Conservation (phyloP, 2,113 vertebrate genomes). For the Pelmatolapia mariae region DNA sequence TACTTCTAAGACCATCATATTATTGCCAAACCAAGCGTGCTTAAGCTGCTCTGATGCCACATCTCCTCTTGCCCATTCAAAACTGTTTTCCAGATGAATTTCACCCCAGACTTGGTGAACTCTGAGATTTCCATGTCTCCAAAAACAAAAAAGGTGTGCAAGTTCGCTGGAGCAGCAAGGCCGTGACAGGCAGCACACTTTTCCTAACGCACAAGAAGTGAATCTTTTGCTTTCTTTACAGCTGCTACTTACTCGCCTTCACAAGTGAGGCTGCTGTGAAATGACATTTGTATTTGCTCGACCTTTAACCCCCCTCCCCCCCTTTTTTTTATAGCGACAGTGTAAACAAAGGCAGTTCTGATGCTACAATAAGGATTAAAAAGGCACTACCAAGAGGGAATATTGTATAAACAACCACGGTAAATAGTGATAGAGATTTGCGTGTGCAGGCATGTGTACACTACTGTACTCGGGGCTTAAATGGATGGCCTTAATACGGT, state of each 20-base stretch:
- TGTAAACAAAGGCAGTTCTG: neutral
- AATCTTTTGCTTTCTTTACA: neutral
- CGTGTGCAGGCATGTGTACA: neutral
- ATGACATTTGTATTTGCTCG: neutral
- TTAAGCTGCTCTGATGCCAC: constrained; percentile 32
- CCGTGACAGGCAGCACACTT: neutral
- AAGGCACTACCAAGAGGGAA: neutral
- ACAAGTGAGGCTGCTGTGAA: neutral
- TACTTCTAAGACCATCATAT: constrained; percentile 14
- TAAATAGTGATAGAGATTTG: neutral
- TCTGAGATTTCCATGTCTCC: neutral
- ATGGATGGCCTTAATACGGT: constrained; percentile 65
- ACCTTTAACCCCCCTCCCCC: neutral
- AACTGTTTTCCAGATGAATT: neutral
- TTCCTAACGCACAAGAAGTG: neutral
- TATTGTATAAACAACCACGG: neutral
- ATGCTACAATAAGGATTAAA: neutral
- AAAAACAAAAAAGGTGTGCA: neutral
- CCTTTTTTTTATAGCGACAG: neutral
- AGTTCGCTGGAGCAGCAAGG: neutral
- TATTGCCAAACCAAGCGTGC: constrained; percentile 42
- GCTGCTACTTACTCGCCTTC: neutral
- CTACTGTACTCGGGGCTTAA: constrained; percentile 30
- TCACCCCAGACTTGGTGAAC: neutral
- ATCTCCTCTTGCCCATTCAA: neutral